These are phyloP conservation scores for Nemapogon koenigi DNA, from an alignment of 2,888 invertebrate species.

Conservation along the genomic window DNA sequence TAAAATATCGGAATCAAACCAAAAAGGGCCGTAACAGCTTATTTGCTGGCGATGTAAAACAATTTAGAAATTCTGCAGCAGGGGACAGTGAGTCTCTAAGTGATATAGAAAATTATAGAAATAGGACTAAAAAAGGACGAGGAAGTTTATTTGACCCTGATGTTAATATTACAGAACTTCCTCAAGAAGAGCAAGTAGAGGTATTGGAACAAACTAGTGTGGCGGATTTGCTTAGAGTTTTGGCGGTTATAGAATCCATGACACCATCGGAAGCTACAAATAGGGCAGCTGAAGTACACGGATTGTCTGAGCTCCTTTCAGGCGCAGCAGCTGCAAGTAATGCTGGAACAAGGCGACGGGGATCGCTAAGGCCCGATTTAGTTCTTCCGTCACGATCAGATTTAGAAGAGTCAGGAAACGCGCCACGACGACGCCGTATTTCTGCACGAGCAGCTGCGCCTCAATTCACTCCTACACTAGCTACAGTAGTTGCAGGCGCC, in stretches of 20 bases:
- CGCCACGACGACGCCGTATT: conserved; percentile 40
- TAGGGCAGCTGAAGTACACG: conserved; percentile 23
- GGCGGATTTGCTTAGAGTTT: conserved; percentile 79
- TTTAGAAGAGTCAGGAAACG: conserved; percentile 27
- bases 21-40: conserved; percentile 34
- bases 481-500: conserved; percentile 53
- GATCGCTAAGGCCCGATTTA: conserved; percentile 43
- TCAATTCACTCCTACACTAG: conserved; percentile 50
- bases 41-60: conserved; percentile 32
- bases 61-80: conserved; percentile 24
- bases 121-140: conserved; percentile 44
- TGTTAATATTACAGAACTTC: conserved; percentile 39
- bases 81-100: conserved; percentile 28
- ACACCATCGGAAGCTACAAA: conserved; percentile 22
- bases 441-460: conserved; percentile 48
- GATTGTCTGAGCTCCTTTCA: conserved; percentile 32
- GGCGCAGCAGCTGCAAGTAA: conserved; percentile 20
- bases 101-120: conserved; percentile 45
- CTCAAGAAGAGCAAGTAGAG: conserved; percentile 58
- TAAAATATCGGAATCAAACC: conserved; percentile 41
- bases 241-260: conserved; percentile 70
- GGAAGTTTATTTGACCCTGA: conserved; percentile 53
- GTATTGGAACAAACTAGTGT: conserved; percentile 83
- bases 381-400: conserved; percentile 27
- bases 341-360: conserved; percentile 31